Conservation (phyloP, 2,888 invertebrate genomes). For the Sesia bembeciformis region DNA sequence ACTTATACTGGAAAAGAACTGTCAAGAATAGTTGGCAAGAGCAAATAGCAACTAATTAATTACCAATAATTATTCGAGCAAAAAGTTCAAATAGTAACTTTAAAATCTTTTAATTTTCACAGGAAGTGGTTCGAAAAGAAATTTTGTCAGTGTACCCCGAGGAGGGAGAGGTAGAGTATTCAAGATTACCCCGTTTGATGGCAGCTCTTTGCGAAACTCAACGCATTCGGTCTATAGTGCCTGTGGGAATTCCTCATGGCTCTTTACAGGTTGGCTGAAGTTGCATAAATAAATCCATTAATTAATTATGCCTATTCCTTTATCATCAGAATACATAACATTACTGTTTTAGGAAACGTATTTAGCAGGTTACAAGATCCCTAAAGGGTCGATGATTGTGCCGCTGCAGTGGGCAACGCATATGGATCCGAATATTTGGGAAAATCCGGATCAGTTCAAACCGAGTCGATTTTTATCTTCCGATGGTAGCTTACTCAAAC, state of each 20-base stretch:
- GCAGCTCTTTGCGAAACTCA: conserved; percentile 87
- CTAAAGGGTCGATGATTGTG: conserved; percentile 82
- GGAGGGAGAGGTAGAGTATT: conserved; percentile 73
- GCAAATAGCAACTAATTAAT: too few relatives aligned
- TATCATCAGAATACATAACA: not conserved
- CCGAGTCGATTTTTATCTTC: conserved; percentile 81
- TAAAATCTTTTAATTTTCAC: conserved; percentile 18
- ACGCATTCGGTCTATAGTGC: conserved; percentile 85
- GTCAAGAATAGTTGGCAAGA: too few relatives aligned
- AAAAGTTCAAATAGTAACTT: too few relatives aligned
- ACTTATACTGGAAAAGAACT: too few relatives aligned
- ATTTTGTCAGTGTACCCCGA: conserved; percentile 59
- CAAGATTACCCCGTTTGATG: conserved; percentile 75
- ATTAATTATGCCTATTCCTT: not conserved
- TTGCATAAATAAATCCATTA: too few relatives aligned
- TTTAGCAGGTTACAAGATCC: conserved; percentile 77
- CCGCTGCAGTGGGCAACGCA: conserved; percentile 88
- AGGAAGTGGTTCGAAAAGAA: conserved; percentile 77
- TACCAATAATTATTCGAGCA: too few relatives aligned
- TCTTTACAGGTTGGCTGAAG: conserved; percentile 51
- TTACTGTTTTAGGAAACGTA: conserved; percentile 58
- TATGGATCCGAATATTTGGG: conserved; percentile 80
- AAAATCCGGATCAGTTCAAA: conserved; percentile 78
- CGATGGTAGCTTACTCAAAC: conserved; percentile 76
- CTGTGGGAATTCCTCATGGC: conserved; percentile 90